A percentile compares a stretch with the other conserved stretches of the same genome.
phyloP scores from a whole-genome alignment of 2,888 invertebrate genomes.

The Orchestes rusci region DNA sequence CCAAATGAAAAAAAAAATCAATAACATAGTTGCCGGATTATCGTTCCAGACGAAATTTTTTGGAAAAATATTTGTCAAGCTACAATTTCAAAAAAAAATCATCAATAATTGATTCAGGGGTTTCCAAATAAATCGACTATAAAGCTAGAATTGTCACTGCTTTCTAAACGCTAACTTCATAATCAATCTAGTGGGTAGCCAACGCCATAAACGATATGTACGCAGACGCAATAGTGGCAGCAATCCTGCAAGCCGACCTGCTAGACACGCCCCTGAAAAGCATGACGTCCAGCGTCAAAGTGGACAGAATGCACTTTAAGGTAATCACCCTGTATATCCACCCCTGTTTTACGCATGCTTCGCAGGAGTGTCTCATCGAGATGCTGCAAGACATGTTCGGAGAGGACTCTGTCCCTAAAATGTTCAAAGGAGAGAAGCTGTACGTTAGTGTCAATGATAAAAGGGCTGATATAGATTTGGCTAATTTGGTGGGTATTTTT shows the following conservation, averaged over 20 bases:
- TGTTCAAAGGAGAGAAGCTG: conserved; percentile 84
- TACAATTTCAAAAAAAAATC: too few relatives aligned
- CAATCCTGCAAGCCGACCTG: conserved; percentile 75
- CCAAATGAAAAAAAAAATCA: too few relatives aligned
- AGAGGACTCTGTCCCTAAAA: conserved; percentile 85
- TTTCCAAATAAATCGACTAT: too few relatives aligned
- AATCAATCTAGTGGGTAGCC: conserved; percentile 70
- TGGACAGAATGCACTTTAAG: conserved; percentile 88
- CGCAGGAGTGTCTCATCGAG: conserved; percentile 76
- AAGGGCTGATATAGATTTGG: conserved; percentile 77
- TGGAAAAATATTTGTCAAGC: too few relatives aligned
- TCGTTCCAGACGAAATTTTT: too few relatives aligned
- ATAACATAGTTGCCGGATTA: too few relatives aligned
- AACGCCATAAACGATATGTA: conserved; percentile 97
- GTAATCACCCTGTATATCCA: conserved; percentile 9
- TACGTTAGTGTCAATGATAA: conserved; percentile 80
- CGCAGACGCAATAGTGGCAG: conserved; percentile 90
- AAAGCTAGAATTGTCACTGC: too few relatives aligned
- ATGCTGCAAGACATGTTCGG: conserved; percentile 95
- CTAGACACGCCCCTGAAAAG: conserved; percentile 57
- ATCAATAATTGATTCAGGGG: too few relatives aligned
- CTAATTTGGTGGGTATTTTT: conserved; percentile 55
- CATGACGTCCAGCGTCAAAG: conserved; percentile 58
- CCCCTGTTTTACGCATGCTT: conserved; percentile 1
- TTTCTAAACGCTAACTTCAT: neutral